phyloP scores from a whole-genome alignment of 2,113 vertebrate species.

The Eptatretus burgeri region DNA sequence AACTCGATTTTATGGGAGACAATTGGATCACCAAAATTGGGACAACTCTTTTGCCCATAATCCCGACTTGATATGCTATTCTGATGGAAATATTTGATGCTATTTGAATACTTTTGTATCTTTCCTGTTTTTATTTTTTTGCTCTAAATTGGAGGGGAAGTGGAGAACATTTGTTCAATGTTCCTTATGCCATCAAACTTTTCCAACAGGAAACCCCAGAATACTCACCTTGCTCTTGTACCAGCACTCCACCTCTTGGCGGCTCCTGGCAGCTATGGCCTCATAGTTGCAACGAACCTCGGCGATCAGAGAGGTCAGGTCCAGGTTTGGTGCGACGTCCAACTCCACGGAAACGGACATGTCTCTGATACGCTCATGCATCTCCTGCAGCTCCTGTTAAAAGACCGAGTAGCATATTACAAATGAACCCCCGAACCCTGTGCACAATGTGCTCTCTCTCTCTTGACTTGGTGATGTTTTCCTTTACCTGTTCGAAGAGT shows the following conservation, averaged over 20 bases:
- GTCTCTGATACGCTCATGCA: background rate
- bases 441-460: background rate
- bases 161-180: too few species aligned
- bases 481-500: background rate
- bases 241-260: constrained; percentile 3
- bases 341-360: constrained; percentile 3
- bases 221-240: constrained; percentile 2
- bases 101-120: too few species aligned
- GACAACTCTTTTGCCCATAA: too few species aligned
- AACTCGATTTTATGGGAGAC: too few species aligned
- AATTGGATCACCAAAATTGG: too few species aligned
- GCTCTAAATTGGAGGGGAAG: too few species aligned
- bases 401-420: background rate
- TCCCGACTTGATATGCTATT: too few species aligned
- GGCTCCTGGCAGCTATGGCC: background rate
- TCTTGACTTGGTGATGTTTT: too few species aligned
- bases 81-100: too few species aligned
- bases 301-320: constrained; percentile 5
- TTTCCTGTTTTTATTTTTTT: too few species aligned
- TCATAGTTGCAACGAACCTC: constrained; percentile 4
- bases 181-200: too few species aligned
- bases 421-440: background rate
- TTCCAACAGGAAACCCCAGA: too few species aligned
- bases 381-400: background rate
- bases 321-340: background rate